A percentile compares a stretch with the other conserved stretches of the same genome.
Evolutionary conservation across 2,113 vertebrate species (phyloP).

Genomic region (Takifugu bimaculatus): DNA sequence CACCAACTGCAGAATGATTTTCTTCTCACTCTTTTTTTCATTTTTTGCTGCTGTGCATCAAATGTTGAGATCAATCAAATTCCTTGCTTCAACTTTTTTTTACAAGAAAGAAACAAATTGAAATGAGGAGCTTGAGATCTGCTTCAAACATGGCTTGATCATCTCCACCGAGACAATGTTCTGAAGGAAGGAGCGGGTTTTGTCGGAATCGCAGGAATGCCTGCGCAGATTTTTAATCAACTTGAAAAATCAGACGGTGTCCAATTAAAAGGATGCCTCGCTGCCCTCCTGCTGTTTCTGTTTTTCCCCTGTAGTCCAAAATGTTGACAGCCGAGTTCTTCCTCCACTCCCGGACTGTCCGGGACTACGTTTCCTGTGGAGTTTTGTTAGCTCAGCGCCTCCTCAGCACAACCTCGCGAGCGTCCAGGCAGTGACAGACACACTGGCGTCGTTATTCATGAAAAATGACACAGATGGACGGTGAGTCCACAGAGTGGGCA

Average conservation of each 20-base stretch:
- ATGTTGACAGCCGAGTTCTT: constrained; percentile 37
- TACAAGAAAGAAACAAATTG: constrained; percentile 8
- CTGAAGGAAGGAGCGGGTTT: background rate
- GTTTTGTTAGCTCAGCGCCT: constrained; percentile 17
- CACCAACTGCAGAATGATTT: too few relatives aligned
- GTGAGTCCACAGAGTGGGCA: background rate
- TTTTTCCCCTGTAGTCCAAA: constrained; percentile 41
- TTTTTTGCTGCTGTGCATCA: too few relatives aligned
- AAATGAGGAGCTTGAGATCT: constrained; percentile 10
- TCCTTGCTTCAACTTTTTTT: background rate
- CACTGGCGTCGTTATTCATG: background rate
- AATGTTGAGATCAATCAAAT: too few relatives aligned
- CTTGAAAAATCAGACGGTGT: constrained; percentile 26
- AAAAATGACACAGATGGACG: constrained; percentile 12
- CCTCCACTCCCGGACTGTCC: constrained; percentile 25
- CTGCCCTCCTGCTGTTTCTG: constrained; percentile 37
- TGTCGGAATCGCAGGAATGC: constrained; percentile 2
- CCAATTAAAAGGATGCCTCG: constrained; percentile 47
- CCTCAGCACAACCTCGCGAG: constrained; percentile 5
- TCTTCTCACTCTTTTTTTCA: too few relatives aligned
- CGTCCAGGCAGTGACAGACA: constrained; percentile 3
- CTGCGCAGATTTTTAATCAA: constrained; percentile 28
- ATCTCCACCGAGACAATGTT: background rate
- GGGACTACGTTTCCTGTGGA: constrained; percentile 11
- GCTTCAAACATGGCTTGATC: constrained; percentile 14